These are phyloP conservation scores for Eudorcas thomsonii DNA, from an alignment of 2,113 vertebrate genomes.

Conservation along the genomic window DNA sequence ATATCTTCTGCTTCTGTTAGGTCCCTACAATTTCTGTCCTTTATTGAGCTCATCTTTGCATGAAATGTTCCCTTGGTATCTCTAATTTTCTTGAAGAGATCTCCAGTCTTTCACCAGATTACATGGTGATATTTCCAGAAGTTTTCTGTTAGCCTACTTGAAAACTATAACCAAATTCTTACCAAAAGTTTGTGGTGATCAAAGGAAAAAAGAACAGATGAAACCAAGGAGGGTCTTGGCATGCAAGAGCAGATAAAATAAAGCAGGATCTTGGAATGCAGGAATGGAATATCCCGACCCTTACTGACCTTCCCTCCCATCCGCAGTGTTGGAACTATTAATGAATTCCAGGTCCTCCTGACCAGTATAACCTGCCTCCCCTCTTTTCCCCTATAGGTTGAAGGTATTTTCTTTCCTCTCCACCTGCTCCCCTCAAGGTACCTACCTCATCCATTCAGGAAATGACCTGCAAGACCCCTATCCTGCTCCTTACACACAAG, in stretches of 20 bases:
- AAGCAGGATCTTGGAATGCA: background rate
- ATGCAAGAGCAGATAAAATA: background rate
- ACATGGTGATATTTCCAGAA: background rate
- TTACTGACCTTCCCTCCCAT: background rate
- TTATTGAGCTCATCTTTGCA: background rate
- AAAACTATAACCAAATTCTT: background rate
- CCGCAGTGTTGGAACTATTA: background rate
- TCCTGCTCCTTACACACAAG: rapidly evolving
- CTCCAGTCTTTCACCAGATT: background rate
- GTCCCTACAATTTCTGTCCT: background rate
- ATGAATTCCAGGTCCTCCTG: background rate
- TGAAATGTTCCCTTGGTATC: background rate
- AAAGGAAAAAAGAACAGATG: background rate
- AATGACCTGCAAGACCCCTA: background rate
- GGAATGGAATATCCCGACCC: background rate
- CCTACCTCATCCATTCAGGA: background rate
- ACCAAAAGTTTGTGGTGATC: background rate
- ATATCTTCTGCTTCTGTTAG: background rate
- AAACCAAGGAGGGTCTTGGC: background rate
- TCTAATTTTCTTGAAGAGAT: background rate
- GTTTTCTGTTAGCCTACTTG: background rate
- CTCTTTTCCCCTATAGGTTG: background rate
- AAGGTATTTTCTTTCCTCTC: background rate
- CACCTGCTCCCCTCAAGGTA: background rate
- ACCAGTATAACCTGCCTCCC: background rate